Evolutionary conservation across 2,797 vertebrate species (phyloP), one percentile per base, ranked within the genome.

Genomic region (Anas capensis): DNA sequence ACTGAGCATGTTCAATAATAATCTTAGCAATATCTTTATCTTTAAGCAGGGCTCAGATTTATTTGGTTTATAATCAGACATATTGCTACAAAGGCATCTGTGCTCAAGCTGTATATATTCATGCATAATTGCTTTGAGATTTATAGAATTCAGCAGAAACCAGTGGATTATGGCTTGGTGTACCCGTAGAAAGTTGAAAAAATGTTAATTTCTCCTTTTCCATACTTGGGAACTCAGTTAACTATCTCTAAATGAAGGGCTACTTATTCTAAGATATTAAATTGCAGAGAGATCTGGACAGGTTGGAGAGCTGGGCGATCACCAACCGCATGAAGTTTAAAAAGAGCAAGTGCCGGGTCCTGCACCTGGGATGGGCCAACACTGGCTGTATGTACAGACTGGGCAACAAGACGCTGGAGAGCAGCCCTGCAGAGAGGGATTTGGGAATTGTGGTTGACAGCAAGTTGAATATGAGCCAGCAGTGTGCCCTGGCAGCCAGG

Each of bases 141-240:
- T 53, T 82, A 14, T 53, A 40, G 53, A 40, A 66, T 87, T 64
- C 56, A 56, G 29, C 19, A 70, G 86, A 88, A 88, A 10, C 36
- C 24, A 58, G 48, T 85, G 42, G 49, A 18, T 82, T 93, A 66
- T 73, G 48, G 36, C 48, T 87, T 71, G 68, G 5, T 82, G 31
- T 3, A 48, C 14, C 14, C 73, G 12, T 31, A 77, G 57, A 33
- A 92, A 64, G 27, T 68, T 44, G 8, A 56, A 48, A 86, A 54
- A 15, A 34, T n/a, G 8, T 10, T 44, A 38, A 23, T 62, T 64
- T 91, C 15, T 94, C 23, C 15, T 34, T 68, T 86, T 76, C 49
- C 21, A 27, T 87, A 1, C 33, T 86, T 91, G n/a, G 17, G 31
- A 73, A 71, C 9, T 6, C 36, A 57, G 19, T 44, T 91, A 7